Evolutionary conservation across 2,888 invertebrate genomes (phyloP).

Genomic region (Rhagophthalmus giganteus): DNA sequence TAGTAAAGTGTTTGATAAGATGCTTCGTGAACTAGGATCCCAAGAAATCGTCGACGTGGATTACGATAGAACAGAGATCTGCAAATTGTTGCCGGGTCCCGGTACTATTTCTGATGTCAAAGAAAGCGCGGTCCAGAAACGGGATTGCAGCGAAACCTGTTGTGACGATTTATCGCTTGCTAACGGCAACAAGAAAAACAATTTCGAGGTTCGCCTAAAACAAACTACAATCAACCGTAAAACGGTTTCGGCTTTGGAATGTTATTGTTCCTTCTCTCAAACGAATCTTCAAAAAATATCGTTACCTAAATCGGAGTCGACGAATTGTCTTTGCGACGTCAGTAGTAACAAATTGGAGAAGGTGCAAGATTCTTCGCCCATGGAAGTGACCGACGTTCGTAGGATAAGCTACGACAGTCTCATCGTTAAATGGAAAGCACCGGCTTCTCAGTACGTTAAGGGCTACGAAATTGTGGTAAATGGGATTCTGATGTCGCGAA

Average conservation of each 20-base stretch:
- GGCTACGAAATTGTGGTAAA: constrained; percentile 41
- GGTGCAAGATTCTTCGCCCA: constrained; percentile 15
- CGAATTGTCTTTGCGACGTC: not conserved
- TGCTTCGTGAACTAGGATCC: constrained; percentile 16
- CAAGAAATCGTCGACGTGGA: constrained; percentile 11
- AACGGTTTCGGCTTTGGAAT: not conserved
- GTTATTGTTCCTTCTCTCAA: not conserved
- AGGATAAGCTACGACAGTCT: constrained; percentile 37
- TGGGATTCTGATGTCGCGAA: constrained; percentile 34
- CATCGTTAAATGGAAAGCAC: constrained; percentile 39
- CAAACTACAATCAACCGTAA: not conserved
- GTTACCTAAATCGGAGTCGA: no score
- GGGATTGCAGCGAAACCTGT: not conserved
- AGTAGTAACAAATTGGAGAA: not conserved
- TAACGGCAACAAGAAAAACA: not conserved
- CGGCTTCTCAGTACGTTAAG: constrained; percentile 29
- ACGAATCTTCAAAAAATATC: not conserved
- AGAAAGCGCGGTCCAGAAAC: not conserved
- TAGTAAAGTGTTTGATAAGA: constrained; percentile 27
- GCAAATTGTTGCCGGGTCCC: constrained; percentile 20
- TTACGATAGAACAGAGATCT: constrained; percentile 23
- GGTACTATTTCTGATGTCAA: constrained; percentile 3
- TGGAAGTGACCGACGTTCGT: constrained; percentile 35
- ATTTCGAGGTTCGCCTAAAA: not conserved
- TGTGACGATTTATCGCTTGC: no score